phyloP scores from a whole-genome alignment of 2,113 vertebrate genomes.

The Boleophthalmus pectinirostris region DNA sequence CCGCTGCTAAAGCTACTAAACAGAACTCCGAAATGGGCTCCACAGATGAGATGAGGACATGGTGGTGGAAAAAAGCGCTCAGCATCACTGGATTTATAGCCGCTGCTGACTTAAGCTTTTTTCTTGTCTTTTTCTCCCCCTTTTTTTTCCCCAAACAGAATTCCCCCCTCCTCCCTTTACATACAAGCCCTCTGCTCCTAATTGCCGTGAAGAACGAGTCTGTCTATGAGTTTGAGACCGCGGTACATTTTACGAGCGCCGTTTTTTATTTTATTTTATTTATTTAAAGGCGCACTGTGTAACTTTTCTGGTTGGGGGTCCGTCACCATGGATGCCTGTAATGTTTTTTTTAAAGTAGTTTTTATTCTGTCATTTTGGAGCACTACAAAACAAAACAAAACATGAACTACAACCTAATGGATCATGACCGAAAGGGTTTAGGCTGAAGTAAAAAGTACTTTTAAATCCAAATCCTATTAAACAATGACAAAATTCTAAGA shows the following conservation, averaged over 20 bases:
- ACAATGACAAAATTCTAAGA: no score
- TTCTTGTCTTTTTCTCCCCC: slow-evolving; percentile 42
- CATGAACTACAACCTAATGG: no score
- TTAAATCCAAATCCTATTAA: no score
- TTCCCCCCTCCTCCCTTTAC: slow-evolving; percentile 57
- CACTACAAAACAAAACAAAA: no score
- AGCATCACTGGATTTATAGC: slow-evolving; percentile 68
- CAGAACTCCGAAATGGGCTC: slow-evolving; percentile 60
- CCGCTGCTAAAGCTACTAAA: slow-evolving; percentile 70
- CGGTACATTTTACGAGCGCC: slow-evolving; percentile 57
- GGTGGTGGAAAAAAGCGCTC: slow-evolving; percentile 58
- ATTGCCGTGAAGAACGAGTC: slow-evolving; percentile 65
- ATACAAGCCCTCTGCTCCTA: slow-evolving; percentile 57
- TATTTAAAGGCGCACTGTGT: slow-evolving; percentile 7
- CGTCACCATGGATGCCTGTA: no score
- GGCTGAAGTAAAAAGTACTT: no score
- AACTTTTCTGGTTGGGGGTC: no score
- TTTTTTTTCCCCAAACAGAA: slow-evolving; percentile 41
- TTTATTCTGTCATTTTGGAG: no score
- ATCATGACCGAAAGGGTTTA: no score
- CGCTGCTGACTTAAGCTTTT: slow-evolving; percentile 67
- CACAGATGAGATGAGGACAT: slow-evolving; percentile 46
- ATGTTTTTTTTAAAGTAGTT: no score
- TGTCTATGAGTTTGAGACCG: slow-evolving; percentile 41
- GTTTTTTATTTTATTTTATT: slow-evolving; percentile 59